phyloP scores from a whole-genome alignment of 2,888 invertebrate species.

The Scaptomyza polygonia region DNA sequence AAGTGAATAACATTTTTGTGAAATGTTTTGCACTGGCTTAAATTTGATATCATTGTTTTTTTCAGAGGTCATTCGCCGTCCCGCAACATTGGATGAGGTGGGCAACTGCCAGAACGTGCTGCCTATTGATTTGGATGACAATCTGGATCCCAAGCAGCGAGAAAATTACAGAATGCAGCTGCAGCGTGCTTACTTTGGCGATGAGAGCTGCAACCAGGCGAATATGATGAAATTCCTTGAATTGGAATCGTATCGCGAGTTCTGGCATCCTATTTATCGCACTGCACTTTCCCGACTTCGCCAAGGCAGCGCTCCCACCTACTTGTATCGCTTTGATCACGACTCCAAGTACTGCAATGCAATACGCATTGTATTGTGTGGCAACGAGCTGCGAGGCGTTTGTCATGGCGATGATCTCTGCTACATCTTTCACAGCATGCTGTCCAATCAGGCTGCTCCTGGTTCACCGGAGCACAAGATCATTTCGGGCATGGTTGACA shows the following conservation, averaged over 20 bases:
- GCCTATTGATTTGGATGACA: slow-evolving; percentile 71
- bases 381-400: slow-evolving; percentile 74
- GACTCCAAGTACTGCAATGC: slow-evolving; percentile 80
- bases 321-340: slow-evolving; percentile 83
- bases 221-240: slow-evolving; percentile 83
- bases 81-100: slow-evolving; percentile 79
- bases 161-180: slow-evolving; percentile 71
- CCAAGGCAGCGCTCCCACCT: slow-evolving; percentile 77
- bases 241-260: slow-evolving; percentile 78
- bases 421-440: slow-evolving; percentile 81
- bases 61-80: slow-evolving; percentile 76
- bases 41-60: background rate
- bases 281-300: slow-evolving; percentile 71
- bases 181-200: slow-evolving; percentile 78
- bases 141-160: slow-evolving; percentile 57
- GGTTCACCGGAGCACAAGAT: slow-evolving; percentile 73
- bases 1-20: too few species aligned
- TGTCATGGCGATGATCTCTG: slow-evolving; percentile 83
- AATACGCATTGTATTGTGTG: slow-evolving; percentile 79
- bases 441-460: slow-evolving; percentile 66
- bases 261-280: slow-evolving; percentile 83
- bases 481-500: slow-evolving; percentile 76
- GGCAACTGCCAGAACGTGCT: slow-evolving; percentile 76
- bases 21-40: too few species aligned
- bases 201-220: slow-evolving; percentile 74